These are phyloP conservation scores for Quadroppia sp. DNA, from an alignment of 2,888 invertebrate genomes.

Conservation along the genomic window DNA sequence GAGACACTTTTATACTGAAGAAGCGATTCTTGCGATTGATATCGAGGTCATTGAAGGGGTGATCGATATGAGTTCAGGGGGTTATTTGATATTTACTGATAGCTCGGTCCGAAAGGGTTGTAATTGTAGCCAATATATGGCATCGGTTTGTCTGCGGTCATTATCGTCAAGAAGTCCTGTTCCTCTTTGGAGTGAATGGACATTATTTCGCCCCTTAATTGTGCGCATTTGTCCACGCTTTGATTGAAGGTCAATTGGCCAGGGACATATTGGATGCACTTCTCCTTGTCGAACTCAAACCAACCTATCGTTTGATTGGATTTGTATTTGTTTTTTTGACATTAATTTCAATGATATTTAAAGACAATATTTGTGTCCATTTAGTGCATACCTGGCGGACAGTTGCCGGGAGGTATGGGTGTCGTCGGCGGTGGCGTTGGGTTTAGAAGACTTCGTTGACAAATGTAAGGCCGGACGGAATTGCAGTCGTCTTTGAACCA, in stretches of 20 bases:
- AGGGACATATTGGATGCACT: not conserved
- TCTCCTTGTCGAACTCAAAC: not conserved
- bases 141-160: not conserved
- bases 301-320: no score
- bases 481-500: not conserved
- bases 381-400: not conserved
- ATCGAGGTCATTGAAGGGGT: no score
- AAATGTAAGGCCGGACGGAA: not conserved
- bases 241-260: not conserved
- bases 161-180: not conserved
- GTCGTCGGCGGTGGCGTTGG: not conserved
- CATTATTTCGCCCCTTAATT: not conserved
- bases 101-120: not conserved
- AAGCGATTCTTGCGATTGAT: no score
- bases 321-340: no score
- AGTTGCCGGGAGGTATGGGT: not conserved
- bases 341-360: no score
- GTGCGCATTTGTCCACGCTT: not conserved
- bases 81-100: not conserved
- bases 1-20: not conserved
- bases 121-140: not conserved
- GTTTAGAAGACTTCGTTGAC: not conserved
- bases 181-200: not conserved
- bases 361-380: no score
- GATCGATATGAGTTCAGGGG: no score